Percentiles rank a stretch among this genome's conserved stretches.
These are phyloP conservation scores for Phasia obesa DNA, from an alignment of 2,888 invertebrate genomes.

Conservation along the genomic window DNA sequence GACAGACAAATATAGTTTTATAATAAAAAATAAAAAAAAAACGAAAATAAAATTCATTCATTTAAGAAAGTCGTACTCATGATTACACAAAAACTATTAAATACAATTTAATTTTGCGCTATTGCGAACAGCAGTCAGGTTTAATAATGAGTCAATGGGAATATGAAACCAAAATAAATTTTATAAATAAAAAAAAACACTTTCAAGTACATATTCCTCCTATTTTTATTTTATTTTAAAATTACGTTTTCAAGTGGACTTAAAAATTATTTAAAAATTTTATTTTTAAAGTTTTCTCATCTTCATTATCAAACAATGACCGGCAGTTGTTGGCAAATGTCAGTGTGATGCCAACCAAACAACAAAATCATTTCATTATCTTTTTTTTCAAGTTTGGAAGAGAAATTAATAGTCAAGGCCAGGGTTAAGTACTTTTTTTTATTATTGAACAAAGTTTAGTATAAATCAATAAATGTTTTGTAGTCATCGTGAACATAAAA, in stretches of 20 bases:
- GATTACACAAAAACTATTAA: background rate
- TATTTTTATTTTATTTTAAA: background rate
- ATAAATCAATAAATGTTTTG: constrained; percentile 6
- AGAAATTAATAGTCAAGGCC: constrained; percentile 35
- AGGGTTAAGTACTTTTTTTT: constrained; percentile 36
- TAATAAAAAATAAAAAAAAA: constrained; percentile 28
- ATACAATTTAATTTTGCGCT: constrained; percentile 15
- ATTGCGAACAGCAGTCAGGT: constrained; percentile 29
- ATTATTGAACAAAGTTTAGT: constrained; percentile 3
- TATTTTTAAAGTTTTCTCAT: background rate
- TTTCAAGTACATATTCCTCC: background rate
- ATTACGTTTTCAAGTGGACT: background rate
- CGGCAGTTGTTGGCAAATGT: background rate
- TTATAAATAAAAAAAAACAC: background rate
- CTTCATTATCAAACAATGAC: background rate
- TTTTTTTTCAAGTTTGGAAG: background rate
- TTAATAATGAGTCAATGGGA: constrained; percentile 40
- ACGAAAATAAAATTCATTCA: background rate
- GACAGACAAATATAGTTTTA: background rate
- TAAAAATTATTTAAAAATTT: background rate
- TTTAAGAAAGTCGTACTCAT: background rate
- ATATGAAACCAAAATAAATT: constrained; percentile 17
- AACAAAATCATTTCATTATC: background rate
- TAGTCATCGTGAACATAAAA: background rate
- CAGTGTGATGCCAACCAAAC: background rate